Percentiles rank a stretch among this genome's conserved stretches.
phyloP scores from a whole-genome alignment of 2,113 vertebrate genomes.

The Tetrax tetrax region DNA sequence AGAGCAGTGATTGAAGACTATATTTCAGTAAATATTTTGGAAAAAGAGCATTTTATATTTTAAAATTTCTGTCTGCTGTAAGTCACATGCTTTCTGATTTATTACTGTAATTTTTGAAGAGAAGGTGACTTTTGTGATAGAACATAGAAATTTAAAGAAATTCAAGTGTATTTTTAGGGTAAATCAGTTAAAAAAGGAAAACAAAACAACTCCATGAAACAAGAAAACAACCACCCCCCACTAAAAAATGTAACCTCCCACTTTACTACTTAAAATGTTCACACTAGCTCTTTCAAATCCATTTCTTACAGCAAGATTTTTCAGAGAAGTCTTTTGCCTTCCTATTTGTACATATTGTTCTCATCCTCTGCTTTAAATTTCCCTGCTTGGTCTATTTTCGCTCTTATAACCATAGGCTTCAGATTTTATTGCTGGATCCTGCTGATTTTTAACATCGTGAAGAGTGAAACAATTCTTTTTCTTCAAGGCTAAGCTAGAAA shows the following conservation, averaged over 20 bases:
- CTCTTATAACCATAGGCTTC: neutral
- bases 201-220: neutral
- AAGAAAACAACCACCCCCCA: neutral
- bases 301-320: neutral
- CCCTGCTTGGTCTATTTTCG: neutral
- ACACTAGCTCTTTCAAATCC: neutral
- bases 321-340: neutral
- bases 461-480: neutral
- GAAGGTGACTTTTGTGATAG: neutral
- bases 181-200: neutral
- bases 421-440: neutral
- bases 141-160: neutral
- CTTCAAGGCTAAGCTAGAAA: neutral
- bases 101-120: neutral
- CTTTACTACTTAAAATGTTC: neutral
- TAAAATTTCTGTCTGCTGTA: neutral
- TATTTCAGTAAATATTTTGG: neutral
- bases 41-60: neutral
- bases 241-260: rapidly evolving
- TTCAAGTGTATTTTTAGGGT: neutral
- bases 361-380: neutral
- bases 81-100: neutral
- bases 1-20: neutral
- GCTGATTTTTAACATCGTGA: neutral
- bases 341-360: neutral